These are phyloP conservation scores for Dynastes hyllus DNA, from an alignment of 2,888 invertebrate genomes.

Conservation along the genomic window DNA sequence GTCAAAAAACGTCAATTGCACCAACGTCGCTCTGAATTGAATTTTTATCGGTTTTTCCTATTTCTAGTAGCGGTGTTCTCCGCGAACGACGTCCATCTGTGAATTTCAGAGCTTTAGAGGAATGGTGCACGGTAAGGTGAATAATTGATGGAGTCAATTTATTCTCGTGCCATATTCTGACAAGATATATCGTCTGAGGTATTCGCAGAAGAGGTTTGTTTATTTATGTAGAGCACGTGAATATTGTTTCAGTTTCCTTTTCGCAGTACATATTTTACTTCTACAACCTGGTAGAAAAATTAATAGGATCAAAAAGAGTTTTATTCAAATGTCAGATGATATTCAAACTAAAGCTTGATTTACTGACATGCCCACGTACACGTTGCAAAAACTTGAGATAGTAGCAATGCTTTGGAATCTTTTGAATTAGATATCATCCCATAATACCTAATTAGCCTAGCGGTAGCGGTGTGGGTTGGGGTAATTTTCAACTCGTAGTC, in stretches of 20 bases:
- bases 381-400: too few species aligned
- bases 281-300: too few species aligned
- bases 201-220: conserved; percentile 2
- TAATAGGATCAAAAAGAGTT: too few species aligned
- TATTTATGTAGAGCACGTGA: conserved; percentile 11
- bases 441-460: too few species aligned
- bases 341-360: too few species aligned
- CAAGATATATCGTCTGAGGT: not conserved
- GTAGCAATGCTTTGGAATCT: too few species aligned
- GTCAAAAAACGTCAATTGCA: conserved; percentile 13
- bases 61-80: not conserved
- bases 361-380: too few species aligned
- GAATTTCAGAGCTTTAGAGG: conserved; percentile 16
- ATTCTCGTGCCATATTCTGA: conserved; percentile 9
- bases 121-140: not conserved
- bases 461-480: too few species aligned
- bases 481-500: too few species aligned
- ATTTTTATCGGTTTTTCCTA: conserved; percentile 28
- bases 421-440: too few species aligned
- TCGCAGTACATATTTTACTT: conserved; percentile 2
- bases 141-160: conserved; percentile 35
- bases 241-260: not conserved
- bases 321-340: too few species aligned
- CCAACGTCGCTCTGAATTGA: conserved; percentile 8
- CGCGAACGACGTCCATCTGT: not conserved